Conservation (phyloP, 2,888 invertebrate species). For the Cosmia trapezina region DNA sequence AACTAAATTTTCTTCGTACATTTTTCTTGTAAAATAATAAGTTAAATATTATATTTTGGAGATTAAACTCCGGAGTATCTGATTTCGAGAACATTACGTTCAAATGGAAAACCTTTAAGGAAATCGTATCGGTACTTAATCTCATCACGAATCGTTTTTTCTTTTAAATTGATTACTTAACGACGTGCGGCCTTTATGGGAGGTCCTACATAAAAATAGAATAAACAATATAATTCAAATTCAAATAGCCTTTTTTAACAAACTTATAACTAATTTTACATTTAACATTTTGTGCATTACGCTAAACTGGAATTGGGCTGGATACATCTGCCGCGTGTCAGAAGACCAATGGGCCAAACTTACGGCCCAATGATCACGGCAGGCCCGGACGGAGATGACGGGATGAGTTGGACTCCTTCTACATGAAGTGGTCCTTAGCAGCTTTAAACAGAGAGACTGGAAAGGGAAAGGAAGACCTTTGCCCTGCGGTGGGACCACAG, state of each 20-base stretch:
- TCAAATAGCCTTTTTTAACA: too few species aligned
- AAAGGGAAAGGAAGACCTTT: too few species aligned
- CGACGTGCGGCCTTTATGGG: constrained; percentile 8
- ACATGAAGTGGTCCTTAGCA: too few species aligned
- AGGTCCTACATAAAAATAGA: neutral
- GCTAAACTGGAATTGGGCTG: too few species aligned
- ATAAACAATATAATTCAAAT: neutral
- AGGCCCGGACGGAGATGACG: too few species aligned
- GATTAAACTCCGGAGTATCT: constrained; percentile 29
- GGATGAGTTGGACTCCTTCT: too few species aligned
- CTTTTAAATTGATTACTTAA: constrained; percentile 46
- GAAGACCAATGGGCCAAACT: too few species aligned
- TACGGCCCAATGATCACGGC: too few species aligned
- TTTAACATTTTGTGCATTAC: neutral
- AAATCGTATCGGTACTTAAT: constrained; percentile 59
- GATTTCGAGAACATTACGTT: constrained; percentile 40
- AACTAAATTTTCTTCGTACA: constrained; percentile 3
- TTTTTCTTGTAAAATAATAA: constrained; percentile 23
- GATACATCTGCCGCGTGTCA: too few species aligned
- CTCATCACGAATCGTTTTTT: constrained; percentile 32
- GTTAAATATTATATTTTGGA: constrained; percentile 34
- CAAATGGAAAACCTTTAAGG: constrained; percentile 56
- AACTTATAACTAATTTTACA: neutral
- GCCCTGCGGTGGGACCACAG: too few species aligned
- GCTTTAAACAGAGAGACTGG: too few species aligned